phyloP scores from a whole-genome alignment of 2,888 invertebrate genomes.

The Clusia tigrina region DNA sequence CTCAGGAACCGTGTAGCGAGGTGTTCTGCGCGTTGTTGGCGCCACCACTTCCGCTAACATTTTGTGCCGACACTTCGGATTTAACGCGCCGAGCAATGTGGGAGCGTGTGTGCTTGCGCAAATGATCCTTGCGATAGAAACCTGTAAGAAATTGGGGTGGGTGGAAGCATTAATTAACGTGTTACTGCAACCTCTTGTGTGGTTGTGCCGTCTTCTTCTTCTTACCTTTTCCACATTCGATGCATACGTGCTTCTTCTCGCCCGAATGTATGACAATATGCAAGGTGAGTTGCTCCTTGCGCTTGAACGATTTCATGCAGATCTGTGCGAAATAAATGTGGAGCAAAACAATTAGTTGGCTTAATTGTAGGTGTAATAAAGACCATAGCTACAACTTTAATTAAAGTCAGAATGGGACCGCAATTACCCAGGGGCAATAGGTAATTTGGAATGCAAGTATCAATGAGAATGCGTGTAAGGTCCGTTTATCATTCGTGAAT shows the following conservation, averaged over 20 bases:
- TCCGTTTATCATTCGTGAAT: no score
- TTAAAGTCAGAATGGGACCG: no score
- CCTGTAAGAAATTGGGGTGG: constrained; percentile 66
- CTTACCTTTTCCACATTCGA: constrained; percentile 84
- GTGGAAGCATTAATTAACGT: no score
- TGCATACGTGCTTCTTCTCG: constrained; percentile 85
- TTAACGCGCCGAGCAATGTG: constrained; percentile 86
- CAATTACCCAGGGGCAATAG: no score
- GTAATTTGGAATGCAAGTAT: no score
- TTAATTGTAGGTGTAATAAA: no score
- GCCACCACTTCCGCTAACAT: constrained; percentile 53
- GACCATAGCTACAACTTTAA: no score
- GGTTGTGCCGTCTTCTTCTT: not conserved
- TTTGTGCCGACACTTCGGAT: constrained; percentile 81
- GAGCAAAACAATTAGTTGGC: no score
- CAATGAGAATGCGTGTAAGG: no score
- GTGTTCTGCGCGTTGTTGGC: constrained; percentile 62
- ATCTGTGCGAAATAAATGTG: constrained; percentile 61
- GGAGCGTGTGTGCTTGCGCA: constrained; percentile 84
- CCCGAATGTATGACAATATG: constrained; percentile 92
- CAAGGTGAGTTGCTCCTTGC: constrained; percentile 86
- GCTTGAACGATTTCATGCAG: constrained; percentile 86
- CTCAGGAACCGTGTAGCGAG: constrained; percentile 64
- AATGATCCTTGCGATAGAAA: constrained; percentile 87
- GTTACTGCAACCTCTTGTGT: no score